Percentiles rank a stretch among this genome's conserved stretches.
Evolutionary conservation across 2,113 vertebrate species (phyloP).

Genomic region (Tachysurus fulvidraco): DNA sequence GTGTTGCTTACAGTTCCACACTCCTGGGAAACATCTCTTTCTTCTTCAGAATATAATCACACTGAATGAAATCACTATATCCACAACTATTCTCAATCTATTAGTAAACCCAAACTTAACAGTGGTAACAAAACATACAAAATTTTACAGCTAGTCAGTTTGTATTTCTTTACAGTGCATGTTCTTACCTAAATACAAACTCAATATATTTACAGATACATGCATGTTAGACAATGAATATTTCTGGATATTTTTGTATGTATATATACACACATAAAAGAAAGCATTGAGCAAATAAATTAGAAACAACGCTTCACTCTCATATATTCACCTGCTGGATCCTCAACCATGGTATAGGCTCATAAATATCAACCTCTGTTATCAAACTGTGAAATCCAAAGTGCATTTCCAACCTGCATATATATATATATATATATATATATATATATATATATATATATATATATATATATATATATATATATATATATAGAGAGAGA

Average conservation of each 20-base stretch:
- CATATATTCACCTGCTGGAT: not conserved
- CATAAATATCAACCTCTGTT: conserved; percentile 34
- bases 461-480: too few relatives aligned
- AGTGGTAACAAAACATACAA: not conserved
- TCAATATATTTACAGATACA: not conserved
- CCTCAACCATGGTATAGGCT: conserved; percentile 16
- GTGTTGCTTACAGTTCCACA: not conserved
- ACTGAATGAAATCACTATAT: not conserved
- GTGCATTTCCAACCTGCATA: conserved; percentile 18
- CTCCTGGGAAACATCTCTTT: not conserved
- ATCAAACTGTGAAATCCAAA: conserved; percentile 40
- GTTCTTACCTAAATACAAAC: not conserved
- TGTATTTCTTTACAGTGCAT: not conserved
- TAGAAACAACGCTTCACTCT: conserved; percentile 6
- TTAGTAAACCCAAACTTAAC: not conserved
- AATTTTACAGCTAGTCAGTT: not conserved
- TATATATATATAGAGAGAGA: too few relatives aligned
- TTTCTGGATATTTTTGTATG: not conserved
- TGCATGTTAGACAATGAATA: not conserved
- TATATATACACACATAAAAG: too few relatives aligned
- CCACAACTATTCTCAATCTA: not conserved
- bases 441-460: too few relatives aligned
- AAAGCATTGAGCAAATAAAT: conserved; percentile 20
- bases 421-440: too few relatives aligned
- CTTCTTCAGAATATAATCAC: not conserved